phyloP scores from a whole-genome alignment of 2,888 invertebrate species.

The Sinopyrophorus schimmeli region DNA sequence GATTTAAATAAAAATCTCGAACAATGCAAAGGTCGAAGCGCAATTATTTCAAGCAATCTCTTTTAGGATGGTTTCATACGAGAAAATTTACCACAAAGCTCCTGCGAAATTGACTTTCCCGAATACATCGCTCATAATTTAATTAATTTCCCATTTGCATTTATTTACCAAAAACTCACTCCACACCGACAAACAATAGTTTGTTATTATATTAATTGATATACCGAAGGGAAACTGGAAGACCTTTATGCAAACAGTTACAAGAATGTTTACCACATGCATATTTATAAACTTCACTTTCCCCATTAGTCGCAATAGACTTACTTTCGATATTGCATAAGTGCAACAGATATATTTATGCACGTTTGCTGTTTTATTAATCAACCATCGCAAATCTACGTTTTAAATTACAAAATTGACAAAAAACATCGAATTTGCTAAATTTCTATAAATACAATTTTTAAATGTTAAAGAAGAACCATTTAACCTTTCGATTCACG shows the following conservation, averaged over 20 bases:
- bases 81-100: too few species aligned
- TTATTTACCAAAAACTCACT: slow-evolving; percentile 5
- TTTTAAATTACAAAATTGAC: not conserved
- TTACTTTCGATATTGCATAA: slow-evolving; percentile 24
- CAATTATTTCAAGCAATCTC: too few species aligned
- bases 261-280: slow-evolving; percentile 24
- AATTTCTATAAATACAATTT: slow-evolving; percentile 4
- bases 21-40: too few species aligned
- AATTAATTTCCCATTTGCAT: not conserved
- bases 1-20: too few species aligned
- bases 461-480: slow-evolving; percentile 15
- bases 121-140: not conserved
- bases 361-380: not conserved
- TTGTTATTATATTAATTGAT: slow-evolving; percentile 6
- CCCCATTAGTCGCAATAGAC: slow-evolving; percentile 18
- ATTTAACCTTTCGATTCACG: slow-evolving; percentile 32
- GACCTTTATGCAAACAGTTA: slow-evolving; percentile 19
- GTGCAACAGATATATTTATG: not conserved
- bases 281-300: slow-evolving; percentile 28
- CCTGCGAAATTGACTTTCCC: not conserved
- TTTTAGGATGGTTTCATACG: too few species aligned
- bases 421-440: not conserved
- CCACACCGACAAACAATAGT: slow-evolving; percentile 1
- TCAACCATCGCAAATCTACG: not conserved
- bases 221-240: slow-evolving; percentile 4